Evolutionary conservation across 2,113 vertebrate species (phyloP).

Genomic region (Regulus satrapa): DNA sequence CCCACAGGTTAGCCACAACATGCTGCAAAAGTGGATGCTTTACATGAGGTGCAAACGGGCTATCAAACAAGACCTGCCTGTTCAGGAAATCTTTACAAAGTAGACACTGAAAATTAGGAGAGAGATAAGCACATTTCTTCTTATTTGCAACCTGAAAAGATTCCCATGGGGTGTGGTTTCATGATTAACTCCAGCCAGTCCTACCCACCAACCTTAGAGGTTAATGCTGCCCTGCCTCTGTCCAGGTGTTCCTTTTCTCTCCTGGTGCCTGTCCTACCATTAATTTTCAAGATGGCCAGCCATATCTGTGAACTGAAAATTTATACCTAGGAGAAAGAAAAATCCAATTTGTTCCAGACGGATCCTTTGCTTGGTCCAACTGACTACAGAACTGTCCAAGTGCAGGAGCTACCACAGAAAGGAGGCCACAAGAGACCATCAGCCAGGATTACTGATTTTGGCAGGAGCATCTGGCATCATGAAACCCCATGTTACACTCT

Average conservation of each 20-base stretch:
- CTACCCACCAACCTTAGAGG: neutral
- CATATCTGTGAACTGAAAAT: neutral
- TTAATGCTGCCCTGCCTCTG: neutral
- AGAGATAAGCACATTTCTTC: neutral
- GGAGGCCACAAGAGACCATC: neutral
- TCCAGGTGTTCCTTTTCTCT: neutral
- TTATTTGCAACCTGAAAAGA: neutral
- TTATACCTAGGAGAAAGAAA: neutral
- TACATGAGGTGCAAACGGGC: neutral
- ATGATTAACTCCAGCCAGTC: neutral
- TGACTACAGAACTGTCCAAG: neutral
- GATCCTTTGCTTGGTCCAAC: neutral
- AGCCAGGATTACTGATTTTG: neutral
- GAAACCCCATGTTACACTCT: neutral
- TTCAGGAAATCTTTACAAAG: neutral
- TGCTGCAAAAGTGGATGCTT: neutral
- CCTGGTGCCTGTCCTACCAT: neutral
- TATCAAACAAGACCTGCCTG: conserved; percentile 21
- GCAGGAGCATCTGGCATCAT: neutral
- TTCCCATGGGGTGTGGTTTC: conserved; percentile 14
- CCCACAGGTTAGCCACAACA: neutral
- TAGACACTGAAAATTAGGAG: neutral
- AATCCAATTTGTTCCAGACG: neutral
- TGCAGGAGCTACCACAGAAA: neutral
- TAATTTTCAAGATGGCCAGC: neutral